Base-by-base conservation (phyloP, 2,888 invertebrate species). In the Drosophila flavopinicola region DNA sequence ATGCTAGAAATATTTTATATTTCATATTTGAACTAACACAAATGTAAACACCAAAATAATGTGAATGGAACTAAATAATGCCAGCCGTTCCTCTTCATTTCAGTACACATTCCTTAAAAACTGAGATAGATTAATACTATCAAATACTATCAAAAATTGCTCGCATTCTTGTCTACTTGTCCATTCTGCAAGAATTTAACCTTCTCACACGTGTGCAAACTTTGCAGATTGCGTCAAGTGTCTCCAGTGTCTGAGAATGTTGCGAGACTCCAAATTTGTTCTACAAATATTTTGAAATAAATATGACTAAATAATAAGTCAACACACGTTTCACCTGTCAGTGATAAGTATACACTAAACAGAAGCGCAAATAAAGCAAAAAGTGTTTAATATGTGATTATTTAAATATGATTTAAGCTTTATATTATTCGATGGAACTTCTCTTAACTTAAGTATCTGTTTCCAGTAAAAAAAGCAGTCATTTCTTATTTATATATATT, bases 211-310 rank as follows among this genome's bases (percentile, higher is more conserved):
- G 78, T 78, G 83, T 49, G 56, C 37, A 69, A 70, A 76, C 56
- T 66, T 67, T 71, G 79, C 83, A 70, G 83, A 74, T 78, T 76
- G 74, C 79, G 79, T 70, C 76, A 78, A 78, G 60, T 69, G 78
- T 75, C 25, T 37, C 6, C 0, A 9, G 10, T 15, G n/a, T 11
- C 20, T 35, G 1, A n/a, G 23, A 37, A 32, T 30, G 24, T 42
- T 37, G 13, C 17, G 11, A 30, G 37, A 15, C 23, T 56, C 25
- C 0, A 11, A 45, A 41, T 45, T 51, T 32, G 24, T 42, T 35
- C 20, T 5, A 54, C 45, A 71, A 71, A 72, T 71, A 66, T 72
- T 66, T 65, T 57, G 45, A 39, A 4, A 3, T 9, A 23, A 20
- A 29, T 20, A 13, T 20, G 54, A 51, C 49, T 33, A 59, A 53